These are phyloP conservation scores for Takifugu rubripes DNA, from an alignment of 2,797 vertebrate genomes.

Conservation along the genomic window DNA sequence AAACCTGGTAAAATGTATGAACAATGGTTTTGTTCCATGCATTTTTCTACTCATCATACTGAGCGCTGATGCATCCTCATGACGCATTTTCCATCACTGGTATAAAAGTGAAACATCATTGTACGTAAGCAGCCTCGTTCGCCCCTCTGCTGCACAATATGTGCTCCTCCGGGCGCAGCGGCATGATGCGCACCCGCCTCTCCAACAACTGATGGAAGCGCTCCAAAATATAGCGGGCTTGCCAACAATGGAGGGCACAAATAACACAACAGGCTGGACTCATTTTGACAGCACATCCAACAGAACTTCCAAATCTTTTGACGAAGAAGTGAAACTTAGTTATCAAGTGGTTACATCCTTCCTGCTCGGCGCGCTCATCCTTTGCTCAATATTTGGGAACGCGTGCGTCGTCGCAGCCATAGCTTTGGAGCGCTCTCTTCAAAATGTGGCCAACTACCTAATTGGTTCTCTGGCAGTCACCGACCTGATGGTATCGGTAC, in stretches of 20 bases:
- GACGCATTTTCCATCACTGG: conserved; percentile 68
- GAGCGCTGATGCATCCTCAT: conserved; percentile 45
- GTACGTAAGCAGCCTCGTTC: conserved; percentile 46
- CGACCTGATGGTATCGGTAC: conserved; percentile 92
- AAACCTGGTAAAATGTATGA: no score
- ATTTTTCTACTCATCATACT: no score
- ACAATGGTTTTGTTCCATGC: no score
- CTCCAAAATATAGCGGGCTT: background rate
- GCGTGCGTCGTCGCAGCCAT: conserved; percentile 89
- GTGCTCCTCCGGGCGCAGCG: conserved; percentile 38
- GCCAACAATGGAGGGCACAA: conserved; percentile 63
- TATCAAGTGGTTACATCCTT: conserved; percentile 85
- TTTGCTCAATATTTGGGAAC: conserved; percentile 85
- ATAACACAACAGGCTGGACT: conserved; percentile 62
- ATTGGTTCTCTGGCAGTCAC: conserved; percentile 96
- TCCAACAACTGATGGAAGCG: conserved; percentile 28
- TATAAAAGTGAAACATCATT: conserved; percentile 66
- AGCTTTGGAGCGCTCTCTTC: conserved; percentile 89
- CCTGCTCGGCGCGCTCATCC: conserved; percentile 84
- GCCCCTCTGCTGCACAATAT: conserved; percentile 31
- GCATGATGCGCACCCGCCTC: conserved; percentile 31
- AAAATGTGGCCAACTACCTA: conserved; percentile 93
- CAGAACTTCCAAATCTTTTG: conserved; percentile 23
- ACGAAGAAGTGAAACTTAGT: conserved; percentile 64
- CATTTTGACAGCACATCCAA: conserved; percentile 46